Evolutionary conservation across 1,140 invertebrate species (phyloP).

Genomic region (Drosophila parvula): DNA sequence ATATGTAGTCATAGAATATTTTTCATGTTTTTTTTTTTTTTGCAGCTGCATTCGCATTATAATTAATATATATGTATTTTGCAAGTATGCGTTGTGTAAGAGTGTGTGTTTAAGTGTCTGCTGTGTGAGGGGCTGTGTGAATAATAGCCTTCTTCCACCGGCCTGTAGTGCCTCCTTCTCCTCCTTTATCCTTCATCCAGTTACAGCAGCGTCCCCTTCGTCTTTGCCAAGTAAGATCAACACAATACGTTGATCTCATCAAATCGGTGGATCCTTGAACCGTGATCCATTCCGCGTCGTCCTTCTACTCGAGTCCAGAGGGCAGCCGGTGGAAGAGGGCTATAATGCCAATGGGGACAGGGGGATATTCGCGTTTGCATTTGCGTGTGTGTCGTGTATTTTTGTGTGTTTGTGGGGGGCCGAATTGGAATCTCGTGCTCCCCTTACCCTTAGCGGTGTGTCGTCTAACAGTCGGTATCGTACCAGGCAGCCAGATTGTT

Average conservation of each 20-base stretch:
- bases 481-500: slow-evolving; percentile 97
- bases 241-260: slow-evolving; percentile 22
- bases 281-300: slow-evolving; percentile 5
- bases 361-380: slow-evolving; percentile 15
- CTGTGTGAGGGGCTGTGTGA: not conserved
- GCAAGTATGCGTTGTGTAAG: slow-evolving; percentile 28
- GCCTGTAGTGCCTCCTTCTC: not conserved
- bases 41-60: slow-evolving; percentile 44
- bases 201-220: slow-evolving; percentile 11
- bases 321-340: slow-evolving; percentile 24
- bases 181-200: not conserved
- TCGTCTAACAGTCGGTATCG: slow-evolving; percentile 94
- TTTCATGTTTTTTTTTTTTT: slow-evolving; percentile 28
- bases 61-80: slow-evolving; percentile 55
- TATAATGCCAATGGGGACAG: slow-evolving; percentile 9
- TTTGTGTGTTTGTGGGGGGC: slow-evolving; percentile 9
- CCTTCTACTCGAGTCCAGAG: not conserved
- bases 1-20: slow-evolving; percentile 65
- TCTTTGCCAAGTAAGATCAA: slow-evolving; percentile 39
- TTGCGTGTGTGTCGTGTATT: not conserved
- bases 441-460: slow-evolving; percentile 12
- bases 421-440: slow-evolving; percentile 28
- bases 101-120: slow-evolving; percentile 19
- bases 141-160: slow-evolving; percentile 38
- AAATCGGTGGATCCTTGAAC: slow-evolving; percentile 15